phyloP scores from a whole-genome alignment of 2,888 invertebrate species.

The Ischnus inquisitorius region DNA sequence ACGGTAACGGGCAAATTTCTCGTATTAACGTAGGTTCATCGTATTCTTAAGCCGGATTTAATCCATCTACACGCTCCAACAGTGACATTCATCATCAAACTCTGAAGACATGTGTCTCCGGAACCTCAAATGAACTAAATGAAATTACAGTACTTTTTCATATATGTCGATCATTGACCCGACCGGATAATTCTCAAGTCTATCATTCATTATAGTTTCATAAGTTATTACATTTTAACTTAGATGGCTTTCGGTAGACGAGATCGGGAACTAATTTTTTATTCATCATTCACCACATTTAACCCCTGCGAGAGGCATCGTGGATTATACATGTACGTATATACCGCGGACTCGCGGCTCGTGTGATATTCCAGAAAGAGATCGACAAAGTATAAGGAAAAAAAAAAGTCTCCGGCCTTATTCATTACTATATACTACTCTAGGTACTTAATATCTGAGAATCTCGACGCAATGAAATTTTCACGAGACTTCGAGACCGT shows the following conservation, averaged over 20 bases:
- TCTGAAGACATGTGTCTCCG: too few species aligned
- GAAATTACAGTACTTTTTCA: too few species aligned
- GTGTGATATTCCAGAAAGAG: not conserved
- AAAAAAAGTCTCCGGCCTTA: not conserved
- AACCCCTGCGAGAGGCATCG: not conserved
- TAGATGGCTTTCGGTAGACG: not conserved
- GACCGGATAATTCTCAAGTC: not conserved
- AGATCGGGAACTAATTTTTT: not conserved
- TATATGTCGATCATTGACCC: not conserved
- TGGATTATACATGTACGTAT: not conserved
- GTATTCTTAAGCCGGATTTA: too few species aligned
- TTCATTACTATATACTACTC: not conserved
- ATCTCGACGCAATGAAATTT: slow-evolving; percentile 21
- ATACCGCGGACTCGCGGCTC: not conserved
- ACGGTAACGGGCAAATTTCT: too few species aligned
- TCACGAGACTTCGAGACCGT: slow-evolving; percentile 11
- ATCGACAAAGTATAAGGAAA: not conserved
- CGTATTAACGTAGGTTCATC: too few species aligned
- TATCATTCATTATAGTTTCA: slow-evolving; percentile 20
- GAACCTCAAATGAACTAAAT: too few species aligned
- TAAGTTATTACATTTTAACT: not conserved
- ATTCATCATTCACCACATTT: not conserved
- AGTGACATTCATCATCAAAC: too few species aligned
- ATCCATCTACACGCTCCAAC: too few species aligned
- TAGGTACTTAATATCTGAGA: slow-evolving; percentile 13